A percentile compares a stretch with the other conserved stretches of the same genome.
These are phyloP conservation scores for Cepphus grylle DNA, from an alignment of 2,113 vertebrate genomes.

Conservation along the genomic window DNA sequence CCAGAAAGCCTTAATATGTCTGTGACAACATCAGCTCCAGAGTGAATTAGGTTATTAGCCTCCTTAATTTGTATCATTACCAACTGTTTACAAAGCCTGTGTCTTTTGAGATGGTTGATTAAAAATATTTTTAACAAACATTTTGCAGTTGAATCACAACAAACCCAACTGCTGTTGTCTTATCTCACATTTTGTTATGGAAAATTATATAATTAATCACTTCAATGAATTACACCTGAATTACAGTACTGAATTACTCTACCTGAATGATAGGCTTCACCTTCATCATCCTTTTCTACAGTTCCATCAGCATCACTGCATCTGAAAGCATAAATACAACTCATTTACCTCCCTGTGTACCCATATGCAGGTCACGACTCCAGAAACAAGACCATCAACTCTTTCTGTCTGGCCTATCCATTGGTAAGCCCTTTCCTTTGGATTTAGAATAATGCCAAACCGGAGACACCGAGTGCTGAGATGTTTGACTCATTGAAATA, in stretches of 20 bases:
- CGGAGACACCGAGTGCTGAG: background rate
- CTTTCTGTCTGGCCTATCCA: background rate
- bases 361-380: background rate
- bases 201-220: background rate
- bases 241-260: background rate
- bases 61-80: constrained; percentile 7
- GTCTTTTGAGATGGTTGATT: background rate
- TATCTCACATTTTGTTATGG: background rate
- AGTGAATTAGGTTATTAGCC: background rate
- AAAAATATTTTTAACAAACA: background rate
- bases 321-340: background rate
- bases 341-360: background rate
- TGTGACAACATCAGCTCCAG: background rate
- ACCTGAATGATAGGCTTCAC: background rate
- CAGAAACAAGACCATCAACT: background rate
- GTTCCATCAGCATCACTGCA: background rate
- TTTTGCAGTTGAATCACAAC: background rate
- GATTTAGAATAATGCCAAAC: background rate
- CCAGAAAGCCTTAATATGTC: background rate
- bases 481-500: constrained; percentile 16
- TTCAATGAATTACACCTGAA: background rate
- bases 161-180: background rate
- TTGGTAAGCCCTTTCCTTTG: background rate
- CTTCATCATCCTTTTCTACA: background rate
- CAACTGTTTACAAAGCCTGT: background rate